Base-by-base conservation (phyloP, 1,140 invertebrate species). In the Drosophila carrolli region DNA sequence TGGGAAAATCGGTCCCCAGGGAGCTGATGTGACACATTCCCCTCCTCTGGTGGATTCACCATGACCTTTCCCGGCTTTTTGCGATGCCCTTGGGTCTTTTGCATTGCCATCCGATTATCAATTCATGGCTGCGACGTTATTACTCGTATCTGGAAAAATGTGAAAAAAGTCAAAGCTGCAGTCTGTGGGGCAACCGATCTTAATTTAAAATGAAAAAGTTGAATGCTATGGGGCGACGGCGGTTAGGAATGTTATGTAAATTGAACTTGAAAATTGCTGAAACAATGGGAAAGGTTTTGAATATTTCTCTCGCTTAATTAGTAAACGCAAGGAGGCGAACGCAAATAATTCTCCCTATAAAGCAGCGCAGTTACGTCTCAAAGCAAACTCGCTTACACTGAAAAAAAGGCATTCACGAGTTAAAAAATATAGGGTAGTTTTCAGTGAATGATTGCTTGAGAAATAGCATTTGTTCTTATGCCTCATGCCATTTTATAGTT, bases 241-340 rank as follows among this genome's bases (percentile, higher is more conserved):
- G 77, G 67, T 57, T 78, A 86, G 82, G 82, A 86, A 85, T 85
- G 82, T 85, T 85, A 85, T 85, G 82, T 85, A 85, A 85, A 86
- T 86, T 85, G 82, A 85, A 85, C 82, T 85, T 85, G 82, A 85
- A 85, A 85, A 86, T 81, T 70, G 82, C 61, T 81, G 82, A 86
- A 78, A 85, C 82, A 85, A 85, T 85, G 82, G 82, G 78, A 86
- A 85, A 86, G 74, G 68, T 85, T 85, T 85, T 85, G 82, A 85
- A 85, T 85, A 85, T 85, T 85, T 85, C 82, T 66, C 82, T 86
- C 75, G 82, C 81, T 85, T 86, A 85, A 85, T 85, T 86, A 85
- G 82, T 78, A 85, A 67, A 86, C 82, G 75, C 82, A 85, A 85
- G 81, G 81, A 85, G 81, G 81, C 62, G 47, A 84, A 84, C 81